Percentiles rank a stretch among this genome's conserved stretches.
Conservation (phyloP, 2,797 vertebrate species). For the Chaenodraco wilsoni region DNA sequence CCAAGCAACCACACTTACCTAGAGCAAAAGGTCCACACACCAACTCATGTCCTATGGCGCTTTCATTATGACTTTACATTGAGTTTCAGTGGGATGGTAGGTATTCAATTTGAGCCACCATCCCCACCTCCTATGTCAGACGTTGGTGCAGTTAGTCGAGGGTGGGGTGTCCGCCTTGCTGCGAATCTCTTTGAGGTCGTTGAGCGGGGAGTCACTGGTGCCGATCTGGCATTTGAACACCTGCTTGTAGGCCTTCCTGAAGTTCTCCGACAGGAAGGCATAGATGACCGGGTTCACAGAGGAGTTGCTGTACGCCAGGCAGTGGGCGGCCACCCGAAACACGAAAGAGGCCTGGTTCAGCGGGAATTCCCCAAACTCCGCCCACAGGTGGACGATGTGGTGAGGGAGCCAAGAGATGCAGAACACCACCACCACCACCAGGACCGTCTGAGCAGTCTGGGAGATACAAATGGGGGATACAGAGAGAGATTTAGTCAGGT, state of each 20-base stretch:
- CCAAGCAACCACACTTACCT: conserved; percentile 25
- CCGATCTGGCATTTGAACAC: conserved; percentile 91
- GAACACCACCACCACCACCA: conserved; percentile 98
- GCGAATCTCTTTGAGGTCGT: conserved; percentile 87
- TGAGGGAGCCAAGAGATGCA: conserved; percentile 98
- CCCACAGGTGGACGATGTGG: conserved; percentile 95
- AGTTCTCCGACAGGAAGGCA: conserved; percentile 97
- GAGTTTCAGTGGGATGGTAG: conserved; percentile 6
- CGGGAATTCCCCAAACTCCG: conserved; percentile 94
- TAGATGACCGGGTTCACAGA: conserved; percentile 98
- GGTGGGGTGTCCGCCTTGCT: conserved; percentile 89
- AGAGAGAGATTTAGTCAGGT: conserved; percentile 20
- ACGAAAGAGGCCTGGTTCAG: conserved; percentile 95
- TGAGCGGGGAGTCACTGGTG: conserved; percentile 76
- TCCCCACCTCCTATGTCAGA: conserved; percentile 79
- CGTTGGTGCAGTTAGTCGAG: conserved; percentile 93
- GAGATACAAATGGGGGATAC: conserved; percentile 19
- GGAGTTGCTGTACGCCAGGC: conserved; percentile 98
- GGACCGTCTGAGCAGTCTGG: conserved; percentile 95
- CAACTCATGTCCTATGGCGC: conserved; percentile 14
- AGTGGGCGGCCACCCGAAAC: conserved; percentile 92
- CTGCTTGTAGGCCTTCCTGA: conserved; percentile 96
- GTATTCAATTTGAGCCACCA: background rate
- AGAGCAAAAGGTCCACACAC: conserved; percentile 13
- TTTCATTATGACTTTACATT: conserved; percentile 10